phyloP scores from a whole-genome alignment of 2,888 invertebrate genomes.

The Tupiocoris notatus region DNA sequence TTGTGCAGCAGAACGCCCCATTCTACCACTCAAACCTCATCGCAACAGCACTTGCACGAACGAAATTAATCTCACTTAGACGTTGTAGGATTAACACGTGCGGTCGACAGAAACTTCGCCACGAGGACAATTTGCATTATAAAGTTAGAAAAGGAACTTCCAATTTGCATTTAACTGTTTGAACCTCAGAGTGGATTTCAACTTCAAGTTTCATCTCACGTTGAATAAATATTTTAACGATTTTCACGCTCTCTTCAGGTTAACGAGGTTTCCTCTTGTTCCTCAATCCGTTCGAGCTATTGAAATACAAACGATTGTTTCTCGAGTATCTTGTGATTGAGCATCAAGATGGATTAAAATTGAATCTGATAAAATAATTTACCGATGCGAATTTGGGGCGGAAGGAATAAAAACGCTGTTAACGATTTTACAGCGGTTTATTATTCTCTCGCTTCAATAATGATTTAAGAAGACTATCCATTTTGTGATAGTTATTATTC shows the following conservation, averaged over 20 bases:
- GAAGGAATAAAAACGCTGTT: too few species aligned
- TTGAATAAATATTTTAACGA: neutral
- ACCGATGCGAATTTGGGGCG: too few species aligned
- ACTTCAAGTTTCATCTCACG: neutral
- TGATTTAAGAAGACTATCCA: too few species aligned
- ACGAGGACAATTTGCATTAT: conserved; percentile 24
- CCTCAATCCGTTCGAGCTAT: neutral
- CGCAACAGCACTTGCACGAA: conserved; percentile 6
- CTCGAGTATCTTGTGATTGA: too few species aligned
- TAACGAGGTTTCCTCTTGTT: neutral
- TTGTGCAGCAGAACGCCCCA: too few species aligned
- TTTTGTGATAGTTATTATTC: too few species aligned
- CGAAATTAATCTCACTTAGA: conserved; percentile 42
- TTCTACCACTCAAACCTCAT: neutral
- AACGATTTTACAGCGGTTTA: too few species aligned
- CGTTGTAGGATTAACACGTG: conserved; percentile 34
- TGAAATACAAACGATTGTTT: neutral
- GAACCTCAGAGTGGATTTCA: neutral
- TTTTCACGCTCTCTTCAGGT: neutral
- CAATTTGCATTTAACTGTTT: conserved; percentile 21
- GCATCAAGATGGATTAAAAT: too few species aligned
- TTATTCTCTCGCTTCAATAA: too few species aligned
- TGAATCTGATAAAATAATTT: too few species aligned
- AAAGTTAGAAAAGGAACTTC: conserved; percentile 22
- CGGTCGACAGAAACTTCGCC: neutral